Base-by-base conservation (phyloP, 2,113 vertebrate species). In the Indicator indicator region DNA sequence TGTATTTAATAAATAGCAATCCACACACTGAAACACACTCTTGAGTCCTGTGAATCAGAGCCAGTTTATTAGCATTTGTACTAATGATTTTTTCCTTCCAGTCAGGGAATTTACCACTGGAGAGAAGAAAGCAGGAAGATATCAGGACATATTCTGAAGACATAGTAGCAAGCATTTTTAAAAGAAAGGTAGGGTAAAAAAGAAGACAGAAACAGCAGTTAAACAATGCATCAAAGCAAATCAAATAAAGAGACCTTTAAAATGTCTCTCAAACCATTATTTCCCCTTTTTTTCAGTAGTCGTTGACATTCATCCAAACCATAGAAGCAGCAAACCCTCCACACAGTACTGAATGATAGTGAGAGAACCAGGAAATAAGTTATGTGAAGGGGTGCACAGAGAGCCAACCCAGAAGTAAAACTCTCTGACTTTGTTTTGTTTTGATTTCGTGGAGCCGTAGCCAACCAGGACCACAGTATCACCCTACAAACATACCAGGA, bases 1-100 rank as follows among this genome's bases (percentile, higher is more conserved):
- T 80, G 38, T 63, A 68, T 74, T 93, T 94, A 88, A 86, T 88
- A 86, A 94, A 60, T 82, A 86, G n/a, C 27, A 94, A 32, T 70
- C 52, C 56, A 79, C 56, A 84, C 18, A 48, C 26, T 63, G 87
- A 65, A 80, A 93, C 87, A n/a, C 40, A 69, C 54, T 85, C 28
- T 38, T 40, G 56, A 64, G 16, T 93, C n/a, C 36, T 15, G 13
- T 0, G 0, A 86, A 81, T 55, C 56, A 42, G 38, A 83, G 24
- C 10, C 23, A 56, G 20, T 86, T 90, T 83, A 50, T 80, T 91
- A 42, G 9, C 36, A 6, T 59, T 85, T 63, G 3, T 64, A 21
- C 55, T 82, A 70, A 73, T 7, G 40, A 64, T 58, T 71, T 62
- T 68, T 95, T 81, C 28, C 19, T 89, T 91, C 32, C 72, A 95